Evolutionary conservation across 2,113 vertebrate genomes (phyloP), one percentile per base, ranked within the genome.

Genomic region (Muntiacus muntjak): DNA sequence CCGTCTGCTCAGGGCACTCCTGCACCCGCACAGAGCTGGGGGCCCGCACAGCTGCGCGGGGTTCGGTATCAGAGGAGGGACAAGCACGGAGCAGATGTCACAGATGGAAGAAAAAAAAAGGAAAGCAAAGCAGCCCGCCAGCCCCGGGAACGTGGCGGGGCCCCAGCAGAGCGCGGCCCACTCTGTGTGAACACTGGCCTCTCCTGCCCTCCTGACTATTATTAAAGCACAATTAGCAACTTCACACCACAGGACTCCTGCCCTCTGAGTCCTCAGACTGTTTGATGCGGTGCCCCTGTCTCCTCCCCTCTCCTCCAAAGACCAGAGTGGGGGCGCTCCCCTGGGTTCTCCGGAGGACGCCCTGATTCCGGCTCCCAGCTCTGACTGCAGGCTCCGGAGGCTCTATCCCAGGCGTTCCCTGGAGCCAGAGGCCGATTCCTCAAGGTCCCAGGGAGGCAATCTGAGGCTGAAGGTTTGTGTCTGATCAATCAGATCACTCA

Each of bases 81-180:
- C 99, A 98, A 98, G 99, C 99, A 98, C 98, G 83, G 94, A 99
- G 99, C 99, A 99, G 99, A 99, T 99, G 99, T 99, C 99, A 99
- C 99, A 96, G 98, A 98, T 91, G 93, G 97, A 96, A 98, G 45
- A 43, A 81, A 45, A 78, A 97, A 40, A 76, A 23, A 82, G 64
- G 89, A 14, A 1, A 87, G 95, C 54, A 95, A 82, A 81, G 97
- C 97, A 97, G 96, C 88, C 95, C 95, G 57, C 23, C 97, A 89
- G 98, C 96, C 98, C 92, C 76, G 98, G 99, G 99, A 99, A 97
- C 15, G 25, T 98, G 99, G 99, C 97, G 98, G 96, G 94, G 97
- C 97, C 98, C 97, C 96, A 60, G 97, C 57, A 83, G 98, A 98
- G 97, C 71, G 43, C 98, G 92, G 87, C 78, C 93, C 50, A 95